A percentile compares a stretch with the other conserved stretches of the same genome.
phyloP scores from a whole-genome alignment of 1,140 invertebrate species.

The Apis laboriosa region DNA sequence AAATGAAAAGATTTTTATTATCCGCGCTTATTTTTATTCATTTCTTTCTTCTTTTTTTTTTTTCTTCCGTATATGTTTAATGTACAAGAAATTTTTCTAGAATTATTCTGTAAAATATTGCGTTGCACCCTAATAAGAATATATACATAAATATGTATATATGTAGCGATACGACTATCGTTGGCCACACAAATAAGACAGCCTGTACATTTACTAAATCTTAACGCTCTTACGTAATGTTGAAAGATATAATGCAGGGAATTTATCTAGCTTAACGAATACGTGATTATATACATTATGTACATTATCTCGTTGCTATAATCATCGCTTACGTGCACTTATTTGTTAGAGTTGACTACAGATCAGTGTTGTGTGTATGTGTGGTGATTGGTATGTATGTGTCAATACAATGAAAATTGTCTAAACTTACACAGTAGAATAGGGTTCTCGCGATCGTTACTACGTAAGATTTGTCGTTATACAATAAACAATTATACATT shows the following conservation, averaged over 20 bases:
- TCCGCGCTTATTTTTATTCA: background rate
- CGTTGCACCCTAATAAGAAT: conserved; percentile 41
- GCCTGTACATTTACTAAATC: conserved; percentile 69
- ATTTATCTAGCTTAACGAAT: conserved; percentile 70
- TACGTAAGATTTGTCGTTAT: conserved; percentile 61
- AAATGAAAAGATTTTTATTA: conserved; percentile 7
- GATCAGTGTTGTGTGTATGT: conserved; percentile 44
- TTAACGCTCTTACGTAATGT: conserved; percentile 72
- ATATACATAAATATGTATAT: conserved; percentile 30
- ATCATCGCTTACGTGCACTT: conserved; percentile 62
- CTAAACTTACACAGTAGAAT: conserved; percentile 67
- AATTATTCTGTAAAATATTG: conserved; percentile 56
- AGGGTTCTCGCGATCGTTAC: conserved; percentile 64
- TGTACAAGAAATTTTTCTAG: conserved; percentile 49
- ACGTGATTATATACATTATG: conserved; percentile 77
- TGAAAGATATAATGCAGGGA: conserved; percentile 76
- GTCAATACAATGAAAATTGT: conserved; percentile 67
- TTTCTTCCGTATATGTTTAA: background rate
- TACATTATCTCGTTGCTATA: conserved; percentile 69
- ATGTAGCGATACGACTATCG: conserved; percentile 63
- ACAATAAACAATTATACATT: conserved; percentile 60
- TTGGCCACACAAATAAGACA: conserved; percentile 65
- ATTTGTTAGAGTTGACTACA: conserved; percentile 61
- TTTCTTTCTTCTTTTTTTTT: no score
- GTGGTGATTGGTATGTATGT: conserved; percentile 20